Conservation (phyloP, 2,888 invertebrate species). For the Drosophila subquinaria region DNA sequence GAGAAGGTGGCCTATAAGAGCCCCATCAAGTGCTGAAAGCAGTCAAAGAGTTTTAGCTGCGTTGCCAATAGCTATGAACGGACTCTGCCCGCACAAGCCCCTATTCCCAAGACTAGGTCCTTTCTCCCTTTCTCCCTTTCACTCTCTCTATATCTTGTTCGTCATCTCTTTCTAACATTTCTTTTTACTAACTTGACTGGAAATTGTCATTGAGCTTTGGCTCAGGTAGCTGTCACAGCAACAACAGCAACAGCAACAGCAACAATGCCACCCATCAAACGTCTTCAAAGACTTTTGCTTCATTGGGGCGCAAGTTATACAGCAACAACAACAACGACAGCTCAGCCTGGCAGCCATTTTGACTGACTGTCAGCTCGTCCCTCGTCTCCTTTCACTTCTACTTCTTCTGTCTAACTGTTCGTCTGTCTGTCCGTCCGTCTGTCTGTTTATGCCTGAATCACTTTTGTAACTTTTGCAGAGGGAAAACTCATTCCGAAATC, state of each 20-base stretch:
- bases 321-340: constrained; percentile 22
- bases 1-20: constrained; percentile 6
- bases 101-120: constrained; percentile 18
- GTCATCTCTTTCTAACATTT: not conserved
- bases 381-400: constrained; percentile 6
- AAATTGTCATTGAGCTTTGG: constrained; percentile 67
- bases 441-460: constrained; percentile 74
- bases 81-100: constrained; percentile 23
- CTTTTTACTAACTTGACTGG: constrained; percentile 27
- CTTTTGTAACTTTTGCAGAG: constrained; percentile 73
- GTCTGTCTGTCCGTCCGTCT: constrained; percentile 23
- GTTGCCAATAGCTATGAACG: constrained; percentile 45
- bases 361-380: constrained; percentile 63
- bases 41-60: constrained; percentile 53
- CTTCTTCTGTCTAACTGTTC: constrained; percentile 29
- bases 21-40: constrained; percentile 44
- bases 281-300: constrained; percentile 70
- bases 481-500: constrained; percentile 75
- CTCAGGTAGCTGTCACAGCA: constrained; percentile 58
- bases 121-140: not conserved
- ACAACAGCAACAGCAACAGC: constrained; percentile 8
- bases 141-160: not conserved
- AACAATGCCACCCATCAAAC: constrained; percentile 33
- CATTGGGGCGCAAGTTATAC: constrained; percentile 52
- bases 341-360: constrained; percentile 68